Percentiles rank a stretch among this genome's conserved stretches.
These are phyloP conservation scores for Styela clava DNA, from an alignment of 23 tunicate genomes.

Conservation along the genomic window DNA sequence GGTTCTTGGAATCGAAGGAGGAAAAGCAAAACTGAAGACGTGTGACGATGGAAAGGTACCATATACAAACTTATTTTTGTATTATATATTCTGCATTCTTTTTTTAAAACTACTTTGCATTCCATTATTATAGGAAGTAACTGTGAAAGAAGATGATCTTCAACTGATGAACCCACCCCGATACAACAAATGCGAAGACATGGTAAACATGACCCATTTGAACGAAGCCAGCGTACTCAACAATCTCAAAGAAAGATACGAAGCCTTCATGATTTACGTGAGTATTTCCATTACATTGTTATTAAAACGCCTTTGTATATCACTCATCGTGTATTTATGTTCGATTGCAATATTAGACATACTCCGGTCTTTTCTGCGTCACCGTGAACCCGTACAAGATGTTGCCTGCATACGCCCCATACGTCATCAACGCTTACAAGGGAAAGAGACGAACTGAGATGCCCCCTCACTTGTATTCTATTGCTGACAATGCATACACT, in stretches of 20 bases:
- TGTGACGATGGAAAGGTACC: conserved; percentile 52
- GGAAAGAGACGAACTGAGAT: conserved; percentile 91
- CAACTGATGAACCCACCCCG: conserved; percentile 84
- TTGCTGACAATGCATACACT: conserved; percentile 98
- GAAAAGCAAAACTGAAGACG: conserved; percentile 54
- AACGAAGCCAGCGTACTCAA: conserved; percentile 88
- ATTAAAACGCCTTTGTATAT: neutral
- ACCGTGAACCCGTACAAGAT: conserved; percentile 97
- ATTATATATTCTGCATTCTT: too few relatives aligned
- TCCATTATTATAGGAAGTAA: conserved; percentile 37
- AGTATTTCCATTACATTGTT: conserved; percentile 2
- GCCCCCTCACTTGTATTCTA: conserved; percentile 99
- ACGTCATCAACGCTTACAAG: conserved; percentile 86
- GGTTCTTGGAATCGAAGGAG: conserved; percentile 48
- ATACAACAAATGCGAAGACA: conserved; percentile 88
- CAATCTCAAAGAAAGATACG: conserved; percentile 68
- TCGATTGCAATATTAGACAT: conserved; percentile 51
- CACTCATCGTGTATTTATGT: neutral
- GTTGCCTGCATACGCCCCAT: conserved; percentile 90
- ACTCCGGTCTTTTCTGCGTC: conserved; percentile 95
- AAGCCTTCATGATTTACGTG: conserved; percentile 85
- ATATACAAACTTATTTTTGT: neutral
- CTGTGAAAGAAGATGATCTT: conserved; percentile 71
- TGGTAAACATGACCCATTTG: conserved; percentile 93
- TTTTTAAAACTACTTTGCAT: neutral